These are phyloP conservation scores for Megaceryle maxima DNA, from an alignment of 2,113 vertebrate genomes.

Conservation along the genomic window DNA sequence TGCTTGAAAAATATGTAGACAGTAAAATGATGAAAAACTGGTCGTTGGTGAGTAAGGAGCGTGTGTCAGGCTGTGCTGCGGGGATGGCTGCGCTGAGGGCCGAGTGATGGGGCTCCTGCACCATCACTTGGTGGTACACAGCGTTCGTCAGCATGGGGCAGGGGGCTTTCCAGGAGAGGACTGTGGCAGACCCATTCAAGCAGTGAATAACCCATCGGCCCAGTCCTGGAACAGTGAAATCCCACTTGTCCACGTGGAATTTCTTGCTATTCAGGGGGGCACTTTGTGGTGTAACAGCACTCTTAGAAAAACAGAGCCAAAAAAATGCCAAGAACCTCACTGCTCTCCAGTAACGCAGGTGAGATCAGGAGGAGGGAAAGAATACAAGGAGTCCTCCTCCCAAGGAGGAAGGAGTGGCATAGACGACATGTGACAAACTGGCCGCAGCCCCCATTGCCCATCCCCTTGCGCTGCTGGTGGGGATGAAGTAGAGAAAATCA, in stretches of 20 bases:
- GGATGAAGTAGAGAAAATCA: not conserved
- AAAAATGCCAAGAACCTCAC: not conserved
- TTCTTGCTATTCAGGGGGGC: not conserved
- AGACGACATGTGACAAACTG: too few relatives aligned
- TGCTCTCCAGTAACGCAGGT: not conserved
- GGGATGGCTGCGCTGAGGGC: not conserved
- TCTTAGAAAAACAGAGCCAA: not conserved
- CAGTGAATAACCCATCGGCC: not conserved
- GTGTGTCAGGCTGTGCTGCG: not conserved
- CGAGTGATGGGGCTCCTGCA: not conserved
- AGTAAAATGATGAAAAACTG: not conserved
- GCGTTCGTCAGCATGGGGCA: rapidly evolving
- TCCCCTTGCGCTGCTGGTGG: not conserved
- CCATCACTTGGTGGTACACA: not conserved
- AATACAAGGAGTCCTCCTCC: too few relatives aligned
- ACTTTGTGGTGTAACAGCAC: not conserved
- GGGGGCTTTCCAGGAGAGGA: not conserved
- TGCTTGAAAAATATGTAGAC: not conserved
- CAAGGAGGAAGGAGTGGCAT: too few relatives aligned
- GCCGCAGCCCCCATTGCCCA: not conserved
- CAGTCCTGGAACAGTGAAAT: not conserved
- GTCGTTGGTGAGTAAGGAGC: not conserved
- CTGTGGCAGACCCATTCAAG: not conserved
- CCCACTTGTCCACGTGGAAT: not conserved
- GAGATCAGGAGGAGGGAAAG: too few relatives aligned